These are phyloP conservation scores for Apamea epomidion DNA, from an alignment of 2,888 invertebrate genomes.

Conservation along the genomic window DNA sequence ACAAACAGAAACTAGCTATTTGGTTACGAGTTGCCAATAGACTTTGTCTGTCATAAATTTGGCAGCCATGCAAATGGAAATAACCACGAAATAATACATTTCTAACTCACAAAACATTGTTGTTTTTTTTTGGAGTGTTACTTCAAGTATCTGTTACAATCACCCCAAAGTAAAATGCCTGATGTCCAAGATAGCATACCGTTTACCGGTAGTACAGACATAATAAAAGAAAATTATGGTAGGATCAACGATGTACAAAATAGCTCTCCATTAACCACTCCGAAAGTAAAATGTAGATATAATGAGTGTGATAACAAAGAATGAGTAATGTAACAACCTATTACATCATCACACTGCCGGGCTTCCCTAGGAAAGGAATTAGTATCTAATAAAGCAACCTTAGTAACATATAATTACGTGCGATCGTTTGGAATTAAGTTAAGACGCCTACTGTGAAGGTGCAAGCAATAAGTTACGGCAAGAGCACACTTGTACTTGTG, in stretches of 20 bases:
- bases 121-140: neutral
- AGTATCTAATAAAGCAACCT: constrained; percentile 24
- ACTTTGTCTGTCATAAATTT: constrained; percentile 13
- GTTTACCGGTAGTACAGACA: neutral
- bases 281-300: constrained; percentile 32
- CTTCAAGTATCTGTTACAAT: neutral
- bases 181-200: neutral
- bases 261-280: constrained; percentile 21
- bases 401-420: neutral
- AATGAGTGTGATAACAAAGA: constrained; percentile 28
- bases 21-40: constrained; percentile 19
- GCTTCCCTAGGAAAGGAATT: neutral
- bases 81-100: neutral
- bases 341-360: constrained; percentile 20
- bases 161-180: neutral
- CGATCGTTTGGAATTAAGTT: constrained; percentile 21
- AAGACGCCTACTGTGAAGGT: constrained; percentile 46
- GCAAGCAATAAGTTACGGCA: constrained; percentile 54
- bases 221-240: constrained; percentile 17
- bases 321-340: constrained; percentile 25
- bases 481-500: constrained; percentile 25
- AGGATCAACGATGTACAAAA: constrained; percentile 24
- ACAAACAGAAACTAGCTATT: constrained; percentile 20
- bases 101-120: neutral
- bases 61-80: neutral